phyloP scores from a whole-genome alignment of 2,888 invertebrate genomes.

The Epistrophella euchroma region DNA sequence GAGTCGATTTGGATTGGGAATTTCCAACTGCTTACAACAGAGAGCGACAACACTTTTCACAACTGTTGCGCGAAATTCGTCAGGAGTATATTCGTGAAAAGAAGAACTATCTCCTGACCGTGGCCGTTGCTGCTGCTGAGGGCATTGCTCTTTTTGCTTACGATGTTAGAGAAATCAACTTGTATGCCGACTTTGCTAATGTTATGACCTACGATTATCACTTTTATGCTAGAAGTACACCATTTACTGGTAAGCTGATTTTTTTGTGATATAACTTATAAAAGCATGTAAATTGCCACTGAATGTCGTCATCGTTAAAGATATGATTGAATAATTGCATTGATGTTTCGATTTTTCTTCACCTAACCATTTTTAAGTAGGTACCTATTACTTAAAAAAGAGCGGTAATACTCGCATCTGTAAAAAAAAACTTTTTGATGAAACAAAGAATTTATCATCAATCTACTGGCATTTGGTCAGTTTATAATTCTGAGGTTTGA shows the following conservation, averaged over 20 bases:
- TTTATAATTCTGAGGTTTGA: too few species aligned
- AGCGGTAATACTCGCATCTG: too few species aligned
- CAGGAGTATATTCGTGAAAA: slow-evolving; percentile 87
- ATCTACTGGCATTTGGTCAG: too few species aligned
- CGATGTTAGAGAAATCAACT: slow-evolving; percentile 90
- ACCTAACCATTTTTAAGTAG: too few species aligned
- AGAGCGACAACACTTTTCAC: slow-evolving; percentile 90
- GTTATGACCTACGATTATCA: slow-evolving; percentile 97
- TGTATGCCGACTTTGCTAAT: slow-evolving; percentile 93
- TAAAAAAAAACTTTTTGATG: too few species aligned
- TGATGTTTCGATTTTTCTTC: too few species aligned
- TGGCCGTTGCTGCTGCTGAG: slow-evolving; percentile 92
- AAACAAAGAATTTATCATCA: too few species aligned
- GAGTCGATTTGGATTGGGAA: slow-evolving; percentile 91
- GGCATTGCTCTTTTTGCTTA: slow-evolving; percentile 91
- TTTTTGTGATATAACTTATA: too few species aligned
- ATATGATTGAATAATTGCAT: too few species aligned
- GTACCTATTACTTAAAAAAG: too few species aligned
- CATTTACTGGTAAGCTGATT: slow-evolving; percentile 87
- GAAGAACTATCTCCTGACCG: slow-evolving; percentile 87
- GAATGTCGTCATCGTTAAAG: too few species aligned
- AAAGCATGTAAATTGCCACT: too few species aligned
- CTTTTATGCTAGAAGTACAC: slow-evolving; percentile 89
- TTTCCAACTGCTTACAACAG: slow-evolving; percentile 89
- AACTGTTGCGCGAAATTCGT: slow-evolving; percentile 89